Conservation (phyloP, 2,888 invertebrate genomes). For the Xestia c-nigrum region DNA sequence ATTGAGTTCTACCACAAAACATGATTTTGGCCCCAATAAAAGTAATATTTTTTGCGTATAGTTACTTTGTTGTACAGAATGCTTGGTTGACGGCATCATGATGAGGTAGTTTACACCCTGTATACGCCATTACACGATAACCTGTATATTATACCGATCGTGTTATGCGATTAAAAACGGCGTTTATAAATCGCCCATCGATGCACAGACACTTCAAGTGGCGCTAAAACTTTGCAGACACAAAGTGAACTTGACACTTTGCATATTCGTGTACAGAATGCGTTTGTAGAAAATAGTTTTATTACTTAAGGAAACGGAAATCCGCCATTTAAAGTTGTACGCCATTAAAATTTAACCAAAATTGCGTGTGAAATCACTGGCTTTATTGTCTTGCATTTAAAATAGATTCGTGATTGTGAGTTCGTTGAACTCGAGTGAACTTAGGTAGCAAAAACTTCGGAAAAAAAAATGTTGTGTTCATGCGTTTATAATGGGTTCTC, state of each 20-base stretch:
- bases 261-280: constrained; percentile 52
- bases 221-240: constrained; percentile 49
- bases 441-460: background rate
- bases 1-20: no score
- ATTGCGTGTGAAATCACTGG: constrained; percentile 30
- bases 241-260: constrained; percentile 50
- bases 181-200: constrained; percentile 24
- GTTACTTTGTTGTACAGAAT: no score
- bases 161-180: background rate
- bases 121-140: background rate
- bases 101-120: no score
- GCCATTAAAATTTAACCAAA: constrained; percentile 36
- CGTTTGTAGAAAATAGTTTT: constrained; percentile 52
- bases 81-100: no score
- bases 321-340: constrained; percentile 57
- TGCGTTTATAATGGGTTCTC: background rate
- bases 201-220: constrained; percentile 8
- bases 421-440: constrained; percentile 36
- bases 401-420: background rate
- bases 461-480: background rate
- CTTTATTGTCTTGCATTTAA: constrained; percentile 18
- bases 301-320: constrained; percentile 66
- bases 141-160: background rate
- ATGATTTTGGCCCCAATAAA: no score
- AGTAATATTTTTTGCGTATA: no score